Conservation (phyloP, 1,140 invertebrate genomes). For the Aradophagus sp. region DNA sequence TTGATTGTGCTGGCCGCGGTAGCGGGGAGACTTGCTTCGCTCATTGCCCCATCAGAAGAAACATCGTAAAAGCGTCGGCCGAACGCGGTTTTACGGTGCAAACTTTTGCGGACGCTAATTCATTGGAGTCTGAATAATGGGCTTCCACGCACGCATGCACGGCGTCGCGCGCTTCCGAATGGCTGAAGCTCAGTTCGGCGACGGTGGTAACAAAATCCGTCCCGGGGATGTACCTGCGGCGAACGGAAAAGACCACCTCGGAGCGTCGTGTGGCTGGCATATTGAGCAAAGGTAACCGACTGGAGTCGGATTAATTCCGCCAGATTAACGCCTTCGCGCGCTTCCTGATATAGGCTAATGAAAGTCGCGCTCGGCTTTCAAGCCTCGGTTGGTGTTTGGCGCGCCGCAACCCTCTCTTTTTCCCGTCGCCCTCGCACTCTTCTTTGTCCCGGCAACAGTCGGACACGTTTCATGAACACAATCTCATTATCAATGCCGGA, state of each 20-base stretch:
- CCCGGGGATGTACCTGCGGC: slow-evolving; percentile 17
- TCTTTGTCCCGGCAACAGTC: slow-evolving; percentile 34
- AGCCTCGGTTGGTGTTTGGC: neutral
- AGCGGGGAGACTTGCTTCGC: slow-evolving; percentile 22
- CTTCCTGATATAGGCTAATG: slow-evolving; percentile 62
- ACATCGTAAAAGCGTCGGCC: slow-evolving; percentile 24
- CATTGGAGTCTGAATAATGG: slow-evolving; percentile 66
- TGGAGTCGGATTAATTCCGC: slow-evolving; percentile 65
- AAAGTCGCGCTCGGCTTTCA: slow-evolving; percentile 57
- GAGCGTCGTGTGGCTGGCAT: slow-evolving; percentile 52
- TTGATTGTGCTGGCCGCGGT: no score
- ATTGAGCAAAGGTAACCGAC: slow-evolving; percentile 64
- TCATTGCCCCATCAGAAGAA: slow-evolving; percentile 31
- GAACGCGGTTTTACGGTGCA: slow-evolving; percentile 40
- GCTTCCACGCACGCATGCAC: slow-evolving; percentile 57
- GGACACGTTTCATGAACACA: slow-evolving; percentile 45
- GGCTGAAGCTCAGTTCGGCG: slow-evolving; percentile 62
- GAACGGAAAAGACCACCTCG: slow-evolving; percentile 32
- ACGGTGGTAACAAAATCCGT: slow-evolving; percentile 64
- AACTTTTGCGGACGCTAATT: slow-evolving; percentile 55
- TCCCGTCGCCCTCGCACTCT: no score
- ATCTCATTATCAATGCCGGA: slow-evolving; percentile 44
- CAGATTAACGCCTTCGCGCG: slow-evolving; percentile 65
- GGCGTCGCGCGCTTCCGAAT: slow-evolving; percentile 58
- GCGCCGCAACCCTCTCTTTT: slow-evolving; percentile 34